These are phyloP conservation scores for Sparus aurata DNA, from an alignment of 2,797 vertebrate species.

Conservation along the genomic window DNA sequence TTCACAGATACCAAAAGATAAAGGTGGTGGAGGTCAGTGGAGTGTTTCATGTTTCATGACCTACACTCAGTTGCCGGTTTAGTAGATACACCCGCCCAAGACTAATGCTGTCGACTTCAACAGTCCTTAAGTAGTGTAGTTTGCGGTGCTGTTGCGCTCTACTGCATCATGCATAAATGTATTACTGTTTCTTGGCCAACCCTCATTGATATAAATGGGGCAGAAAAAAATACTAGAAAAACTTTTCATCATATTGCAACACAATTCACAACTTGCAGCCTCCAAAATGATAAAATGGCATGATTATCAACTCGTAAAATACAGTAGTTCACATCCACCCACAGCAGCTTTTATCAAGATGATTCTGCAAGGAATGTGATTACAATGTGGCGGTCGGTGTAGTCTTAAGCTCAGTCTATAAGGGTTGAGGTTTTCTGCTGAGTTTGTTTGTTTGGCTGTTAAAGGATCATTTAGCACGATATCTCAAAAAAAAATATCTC, in stretches of 20 bases:
- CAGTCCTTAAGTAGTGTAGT: not conserved
- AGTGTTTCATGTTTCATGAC: conserved; percentile 2
- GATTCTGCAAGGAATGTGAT: not conserved
- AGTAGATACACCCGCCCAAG: not conserved
- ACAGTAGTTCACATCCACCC: not conserved
- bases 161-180: not conserved
- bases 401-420: conserved; percentile 9
- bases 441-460: conserved; percentile 25
- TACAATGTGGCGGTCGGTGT: not conserved
- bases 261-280: not conserved
- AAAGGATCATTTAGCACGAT: conserved; percentile 1
- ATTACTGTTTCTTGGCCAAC: not conserved
- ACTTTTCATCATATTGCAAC: not conserved
- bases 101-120: not conserved
- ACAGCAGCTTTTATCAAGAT: not conserved
- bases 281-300: not conserved
- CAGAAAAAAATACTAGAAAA: not conserved
- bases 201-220: not conserved
- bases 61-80: not conserved
- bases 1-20: no score
- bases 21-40: not conserved
- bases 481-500: not conserved
- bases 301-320: not conserved
- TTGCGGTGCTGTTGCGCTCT: not conserved
- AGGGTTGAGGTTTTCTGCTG: not conserved